Percentiles rank a stretch among this genome's conserved stretches.
These are phyloP conservation scores for Drosophila mimica DNA, from an alignment of 2,888 invertebrate genomes.

Conservation along the genomic window DNA sequence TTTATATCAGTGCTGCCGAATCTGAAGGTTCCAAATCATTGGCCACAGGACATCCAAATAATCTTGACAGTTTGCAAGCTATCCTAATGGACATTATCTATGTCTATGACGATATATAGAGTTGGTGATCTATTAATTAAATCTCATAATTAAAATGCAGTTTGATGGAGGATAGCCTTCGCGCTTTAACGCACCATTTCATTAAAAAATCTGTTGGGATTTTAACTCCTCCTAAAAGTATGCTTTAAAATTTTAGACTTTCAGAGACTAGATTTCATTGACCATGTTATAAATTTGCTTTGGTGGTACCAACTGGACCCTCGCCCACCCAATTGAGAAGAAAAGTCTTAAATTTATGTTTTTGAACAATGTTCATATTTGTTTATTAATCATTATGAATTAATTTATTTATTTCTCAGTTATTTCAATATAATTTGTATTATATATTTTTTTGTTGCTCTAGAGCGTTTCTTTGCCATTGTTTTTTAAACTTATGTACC, in stretches of 20 bases:
- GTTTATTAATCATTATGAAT: conserved; percentile 82
- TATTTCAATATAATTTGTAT: conserved; percentile 79
- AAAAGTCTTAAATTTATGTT: conserved; percentile 43
- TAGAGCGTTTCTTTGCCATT: conserved; percentile 85
- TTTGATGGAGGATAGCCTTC: not conserved
- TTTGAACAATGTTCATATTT: conserved; percentile 84
- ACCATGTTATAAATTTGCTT: not conserved
- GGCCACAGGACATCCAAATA: not conserved
- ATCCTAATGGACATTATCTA: not conserved
- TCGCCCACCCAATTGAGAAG: conserved; percentile 3
- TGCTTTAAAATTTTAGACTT: not conserved
- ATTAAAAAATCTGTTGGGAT: not conserved
- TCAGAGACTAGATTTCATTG: not conserved
- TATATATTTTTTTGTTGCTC: conserved; percentile 75
- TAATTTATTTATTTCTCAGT: conserved; percentile 81
- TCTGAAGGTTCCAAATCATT: not conserved
- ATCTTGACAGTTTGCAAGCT: not conserved
- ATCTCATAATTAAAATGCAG: not conserved
- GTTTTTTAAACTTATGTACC: conserved; percentile 80
- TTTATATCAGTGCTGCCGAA: not conserved
- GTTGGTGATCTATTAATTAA: not conserved
- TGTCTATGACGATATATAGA: not conserved
- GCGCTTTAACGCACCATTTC: not conserved
- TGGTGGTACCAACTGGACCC: not conserved
- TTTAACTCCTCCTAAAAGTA: not conserved